Percentiles rank a stretch among this genome's conserved stretches.
phyloP scores from a whole-genome alignment of 1,140 invertebrate species.

The Platyscapa corneri region DNA sequence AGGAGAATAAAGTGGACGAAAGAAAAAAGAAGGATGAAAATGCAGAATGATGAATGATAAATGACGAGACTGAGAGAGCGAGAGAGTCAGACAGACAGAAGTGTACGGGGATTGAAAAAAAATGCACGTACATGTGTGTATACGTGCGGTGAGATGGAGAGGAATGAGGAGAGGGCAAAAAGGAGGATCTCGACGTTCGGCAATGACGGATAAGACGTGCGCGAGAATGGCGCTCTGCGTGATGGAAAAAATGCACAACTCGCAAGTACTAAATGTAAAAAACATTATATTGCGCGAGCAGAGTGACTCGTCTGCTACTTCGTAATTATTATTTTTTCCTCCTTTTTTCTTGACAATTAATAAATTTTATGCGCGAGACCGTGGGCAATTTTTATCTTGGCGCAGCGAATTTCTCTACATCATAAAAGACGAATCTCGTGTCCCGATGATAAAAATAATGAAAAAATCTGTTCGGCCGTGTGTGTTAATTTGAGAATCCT shows the following conservation, averaged over 20 bases:
- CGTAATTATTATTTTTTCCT: neutral
- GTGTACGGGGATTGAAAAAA: neutral
- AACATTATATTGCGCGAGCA: neutral
- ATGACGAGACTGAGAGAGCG: conserved; percentile 38
- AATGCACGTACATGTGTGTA: neutral
- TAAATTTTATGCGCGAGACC: neutral
- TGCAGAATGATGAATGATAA: conserved; percentile 50
- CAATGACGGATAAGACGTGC: conserved; percentile 57
- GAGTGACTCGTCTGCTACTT: neutral
- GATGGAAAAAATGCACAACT: conserved; percentile 34
- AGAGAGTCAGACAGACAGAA: neutral
- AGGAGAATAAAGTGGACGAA: conserved; percentile 42
- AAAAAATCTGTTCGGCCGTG: neutral
- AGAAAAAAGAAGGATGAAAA: conserved; percentile 21
- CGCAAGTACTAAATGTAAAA: conserved; percentile 41
- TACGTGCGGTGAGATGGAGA: neutral
- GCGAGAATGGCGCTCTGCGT: conserved; percentile 56
- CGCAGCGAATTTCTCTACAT: neutral
- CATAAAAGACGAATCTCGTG: neutral
- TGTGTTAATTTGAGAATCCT: neutral
- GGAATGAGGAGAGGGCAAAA: conserved; percentile 26
- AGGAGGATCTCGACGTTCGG: conserved; percentile 48
- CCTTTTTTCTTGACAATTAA: neutral
- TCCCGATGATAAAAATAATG: neutral
- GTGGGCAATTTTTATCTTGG: too few species aligned